These are phyloP conservation scores for Coelopa pilipes DNA, from an alignment of 2,888 invertebrate genomes.

Conservation along the genomic window DNA sequence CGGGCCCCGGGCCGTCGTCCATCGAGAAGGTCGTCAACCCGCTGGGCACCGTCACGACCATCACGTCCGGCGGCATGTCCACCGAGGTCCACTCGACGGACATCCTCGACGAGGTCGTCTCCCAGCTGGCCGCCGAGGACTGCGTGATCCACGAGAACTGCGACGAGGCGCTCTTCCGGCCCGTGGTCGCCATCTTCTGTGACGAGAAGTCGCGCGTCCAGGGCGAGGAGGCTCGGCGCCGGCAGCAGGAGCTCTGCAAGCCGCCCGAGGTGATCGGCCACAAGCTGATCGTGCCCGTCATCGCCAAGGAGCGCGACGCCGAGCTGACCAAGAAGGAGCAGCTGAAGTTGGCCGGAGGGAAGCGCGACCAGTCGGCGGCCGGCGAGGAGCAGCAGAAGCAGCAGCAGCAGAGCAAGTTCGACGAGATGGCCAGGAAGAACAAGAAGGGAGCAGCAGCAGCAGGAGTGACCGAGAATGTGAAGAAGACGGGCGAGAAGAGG, in stretches of 20 bases:
- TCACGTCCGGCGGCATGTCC: constrained; percentile 59
- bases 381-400: neutral
- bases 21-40: constrained; percentile 77
- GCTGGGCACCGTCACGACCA: constrained; percentile 75
- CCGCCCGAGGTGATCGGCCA: constrained; percentile 61
- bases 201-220: constrained; percentile 59
- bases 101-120: constrained; percentile 60
- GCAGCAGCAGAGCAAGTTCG: constrained; percentile 35
- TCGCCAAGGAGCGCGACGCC: constrained; percentile 62
- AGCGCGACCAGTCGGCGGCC: neutral
- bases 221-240: constrained; percentile 49
- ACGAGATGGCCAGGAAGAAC: constrained; percentile 39
- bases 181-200: constrained; percentile 70
- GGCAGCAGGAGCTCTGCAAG: constrained; percentile 47
- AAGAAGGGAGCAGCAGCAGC: constrained; percentile 27
- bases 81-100: constrained; percentile 56
- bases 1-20: constrained; percentile 36
- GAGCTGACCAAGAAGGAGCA: constrained; percentile 59
- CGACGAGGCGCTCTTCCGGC: constrained; percentile 78
- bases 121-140: constrained; percentile 59
- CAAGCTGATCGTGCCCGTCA: constrained; percentile 65
- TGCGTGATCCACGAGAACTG: constrained; percentile 71
- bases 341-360: constrained; percentile 38
- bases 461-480: neutral
- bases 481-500: neutral